These are phyloP conservation scores for Sturnus vulgaris DNA, from an alignment of 2,113 vertebrate species.

Conservation along the genomic window DNA sequence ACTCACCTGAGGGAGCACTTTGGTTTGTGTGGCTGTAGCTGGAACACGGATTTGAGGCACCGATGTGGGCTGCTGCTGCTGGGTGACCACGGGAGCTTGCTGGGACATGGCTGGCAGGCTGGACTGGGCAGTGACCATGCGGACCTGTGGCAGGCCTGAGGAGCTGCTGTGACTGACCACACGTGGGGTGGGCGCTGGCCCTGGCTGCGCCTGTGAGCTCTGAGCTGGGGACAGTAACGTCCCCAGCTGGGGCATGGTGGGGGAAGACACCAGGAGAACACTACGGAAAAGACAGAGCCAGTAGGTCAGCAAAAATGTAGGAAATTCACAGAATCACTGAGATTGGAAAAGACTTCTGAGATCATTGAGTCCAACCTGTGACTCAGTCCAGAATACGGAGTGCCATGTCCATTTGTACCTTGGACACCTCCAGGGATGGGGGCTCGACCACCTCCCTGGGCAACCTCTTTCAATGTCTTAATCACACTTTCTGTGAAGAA, in stretches of 20 bases:
- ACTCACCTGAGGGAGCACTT: slow-evolving; percentile 87
- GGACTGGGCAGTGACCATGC: slow-evolving; percentile 85
- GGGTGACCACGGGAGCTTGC: slow-evolving; percentile 72
- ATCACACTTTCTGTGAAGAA: background rate
- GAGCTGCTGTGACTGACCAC: slow-evolving; percentile 80
- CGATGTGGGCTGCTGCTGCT: slow-evolving; percentile 65
- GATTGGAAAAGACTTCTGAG: background rate
- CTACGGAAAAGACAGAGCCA: slow-evolving; percentile 46
- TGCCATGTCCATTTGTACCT: background rate
- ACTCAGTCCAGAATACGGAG: background rate
- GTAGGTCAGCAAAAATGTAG: background rate
- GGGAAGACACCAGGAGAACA: slow-evolving; percentile 91
- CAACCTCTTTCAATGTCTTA: background rate
- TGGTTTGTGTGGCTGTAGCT: slow-evolving; percentile 80
- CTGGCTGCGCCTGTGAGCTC: slow-evolving; percentile 70
- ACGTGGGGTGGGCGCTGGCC: slow-evolving; percentile 68
- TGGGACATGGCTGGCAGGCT: slow-evolving; percentile 76
- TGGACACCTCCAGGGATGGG: background rate
- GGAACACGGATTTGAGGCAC: slow-evolving; percentile 89
- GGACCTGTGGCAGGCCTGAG: slow-evolving; percentile 85
- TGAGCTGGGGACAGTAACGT: slow-evolving; percentile 83
- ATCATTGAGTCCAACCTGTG: fast-evolving
- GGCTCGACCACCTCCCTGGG: background rate
- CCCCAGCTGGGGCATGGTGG: slow-evolving; percentile 89
- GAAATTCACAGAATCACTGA: background rate